Percentiles rank a stretch among this genome's conserved stretches.
phyloP scores from a whole-genome alignment of 2,888 invertebrate species.

The Steromphala cineraria region DNA sequence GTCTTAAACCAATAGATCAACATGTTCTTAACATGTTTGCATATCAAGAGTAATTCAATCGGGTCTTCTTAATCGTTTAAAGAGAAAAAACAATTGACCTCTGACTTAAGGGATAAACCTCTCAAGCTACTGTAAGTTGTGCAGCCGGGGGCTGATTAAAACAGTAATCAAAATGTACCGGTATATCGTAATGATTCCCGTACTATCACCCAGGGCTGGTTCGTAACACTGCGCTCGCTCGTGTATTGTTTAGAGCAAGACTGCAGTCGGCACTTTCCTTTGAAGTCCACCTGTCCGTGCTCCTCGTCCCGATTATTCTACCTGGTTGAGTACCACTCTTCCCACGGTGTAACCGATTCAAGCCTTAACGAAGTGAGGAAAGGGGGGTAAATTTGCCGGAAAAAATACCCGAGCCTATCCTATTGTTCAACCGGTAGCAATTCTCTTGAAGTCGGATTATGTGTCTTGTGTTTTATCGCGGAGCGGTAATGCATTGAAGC shows the following conservation, averaged over 20 bases:
- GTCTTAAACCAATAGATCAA: too few relatives aligned
- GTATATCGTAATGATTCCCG: background rate
- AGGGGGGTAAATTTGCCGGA: conserved; percentile 10
- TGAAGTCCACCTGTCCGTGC: background rate
- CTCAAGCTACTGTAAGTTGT: background rate
- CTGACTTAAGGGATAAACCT: background rate
- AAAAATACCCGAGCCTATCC: background rate
- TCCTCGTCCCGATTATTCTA: background rate
- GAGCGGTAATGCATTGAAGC: background rate
- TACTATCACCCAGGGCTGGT: background rate
- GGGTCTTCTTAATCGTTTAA: background rate
- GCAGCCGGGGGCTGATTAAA: background rate
- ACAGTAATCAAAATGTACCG: conserved; percentile 8
- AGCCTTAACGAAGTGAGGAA: conserved; percentile 12
- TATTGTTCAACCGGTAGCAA: background rate
- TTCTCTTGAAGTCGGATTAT: conserved; percentile 16
- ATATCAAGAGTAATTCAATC: background rate
- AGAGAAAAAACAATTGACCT: background rate
- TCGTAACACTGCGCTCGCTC: background rate
- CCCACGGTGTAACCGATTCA: conserved; percentile 8
- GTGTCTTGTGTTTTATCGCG: background rate
- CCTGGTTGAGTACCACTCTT: background rate
- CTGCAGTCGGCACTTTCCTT: conserved; percentile 3
- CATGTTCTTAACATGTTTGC: background rate
- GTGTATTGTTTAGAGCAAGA: background rate